Evolutionary conservation across 2,888 invertebrate species (phyloP), one percentile per base, ranked within the genome.

Genomic region (Mamestra brassicae): DNA sequence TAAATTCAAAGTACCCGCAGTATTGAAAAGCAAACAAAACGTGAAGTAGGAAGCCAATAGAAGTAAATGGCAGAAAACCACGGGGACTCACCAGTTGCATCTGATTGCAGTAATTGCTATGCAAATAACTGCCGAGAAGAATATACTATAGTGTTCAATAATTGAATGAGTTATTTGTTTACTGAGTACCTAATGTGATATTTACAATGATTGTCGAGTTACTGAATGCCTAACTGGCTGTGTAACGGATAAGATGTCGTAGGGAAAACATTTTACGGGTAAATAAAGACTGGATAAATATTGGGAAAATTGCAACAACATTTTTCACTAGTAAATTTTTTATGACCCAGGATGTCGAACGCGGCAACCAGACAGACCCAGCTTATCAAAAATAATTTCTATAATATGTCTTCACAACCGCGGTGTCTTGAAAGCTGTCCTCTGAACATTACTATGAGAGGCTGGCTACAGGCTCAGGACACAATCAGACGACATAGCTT

Each of bases 61-160:
- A 67, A 81, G 17, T 34, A n/a, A 67, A 52, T 52, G 64, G 13
- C 38, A 55, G 64, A 57, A 68, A 65, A 62, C 61, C 36, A 34
- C n/a, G n/a, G 17, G 11, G 15, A 42, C 42, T 36, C 64, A 67
- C 66, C 70, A 71, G 63, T 80, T 71, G 70, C 45, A 58, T 71
- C 66, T 15, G 78, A 66, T 64, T 57, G 60, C 54, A 54, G 26
- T 83, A 65, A 70, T 80, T 78, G 68, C 71, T 52, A 71, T 83
- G 65, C 66, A 72, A 66, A 73, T 79, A 63, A 47, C 54, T 65
- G 45, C 34, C 50, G 45, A 58, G 26, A 10, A 26, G 6, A 52
- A 60, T 55, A 52, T 11, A 66, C 15, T 34, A 6, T 38, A 34
- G 50, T 57, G 42, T 11, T 11, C 11, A 61, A 26, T 45, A 2